Conservation (phyloP, 1,140 invertebrate species). For the Drosophila biarmipes region DNA sequence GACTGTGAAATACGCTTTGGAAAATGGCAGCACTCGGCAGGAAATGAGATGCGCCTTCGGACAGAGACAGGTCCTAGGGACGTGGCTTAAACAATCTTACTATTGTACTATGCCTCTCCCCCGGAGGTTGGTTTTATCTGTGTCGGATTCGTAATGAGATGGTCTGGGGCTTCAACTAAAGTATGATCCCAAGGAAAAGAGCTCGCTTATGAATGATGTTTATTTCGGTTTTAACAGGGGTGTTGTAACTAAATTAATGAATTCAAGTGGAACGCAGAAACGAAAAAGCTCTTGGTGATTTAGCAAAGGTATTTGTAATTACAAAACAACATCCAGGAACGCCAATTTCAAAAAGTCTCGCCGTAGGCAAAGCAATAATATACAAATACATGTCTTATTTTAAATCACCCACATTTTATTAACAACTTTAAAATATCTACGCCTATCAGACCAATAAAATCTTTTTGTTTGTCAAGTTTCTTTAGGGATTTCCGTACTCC, state of each 20-base stretch:
- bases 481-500: not conserved
- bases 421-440: conserved; percentile 1
- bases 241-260: no score
- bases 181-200: not conserved
- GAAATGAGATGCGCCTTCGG: not conserved
- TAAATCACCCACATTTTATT: conserved; percentile 22
- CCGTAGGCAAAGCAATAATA: not conserved
- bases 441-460: conserved; percentile 15
- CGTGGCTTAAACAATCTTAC: not conserved
- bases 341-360: not conserved
- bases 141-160: conserved; percentile 6
- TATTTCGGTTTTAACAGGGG: no score
- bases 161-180: conserved; percentile 1
- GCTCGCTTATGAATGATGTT: not conserved
- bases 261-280: no score
- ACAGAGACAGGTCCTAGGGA: not conserved
- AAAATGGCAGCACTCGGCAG: conserved; percentile 17
- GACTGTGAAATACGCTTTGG: conserved; percentile 53
- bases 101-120: conserved; percentile 1
- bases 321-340: no score
- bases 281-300: no score
- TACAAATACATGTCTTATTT: conserved; percentile 5
- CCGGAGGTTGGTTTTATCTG: not conserved
- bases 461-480: conserved; percentile 19
- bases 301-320: no score